Base-by-base conservation (phyloP, 2,888 invertebrate genomes). In the Penaeus monodon region DNA sequence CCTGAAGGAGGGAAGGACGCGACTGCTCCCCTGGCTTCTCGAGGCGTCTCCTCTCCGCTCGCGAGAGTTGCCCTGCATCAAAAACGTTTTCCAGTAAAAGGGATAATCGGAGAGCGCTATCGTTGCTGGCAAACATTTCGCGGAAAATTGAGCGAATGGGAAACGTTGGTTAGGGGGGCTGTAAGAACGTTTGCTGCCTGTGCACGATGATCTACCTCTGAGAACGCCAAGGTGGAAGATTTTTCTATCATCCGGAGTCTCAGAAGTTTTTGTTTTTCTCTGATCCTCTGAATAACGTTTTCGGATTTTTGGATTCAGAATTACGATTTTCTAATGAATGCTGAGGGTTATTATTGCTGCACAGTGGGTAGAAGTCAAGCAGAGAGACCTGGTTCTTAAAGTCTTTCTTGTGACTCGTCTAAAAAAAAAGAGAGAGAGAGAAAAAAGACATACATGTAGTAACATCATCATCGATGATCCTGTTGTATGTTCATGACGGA, bases 111-210 rank as follows among this genome's bases (percentile, higher is more conserved):
- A 66, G 82, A 82, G 86, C 81, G 82, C 78, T 86, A 70, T 86
- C 82, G 86, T 86, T 76, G 86, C 86, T 86, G 86, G 86, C 86
- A 86, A 86, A 86, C 86, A 86, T 86, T 86, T 86, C 86, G 82
- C 82, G 86, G 86, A 86, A 86, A 86, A 86, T 86, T 82, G 82
- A 86, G 78, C 78, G 86, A 86, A 86, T 86, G 86, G 86, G 73
- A 82, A 82, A 82, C 82, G 86, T 82, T 82, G 73, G 82, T 79
- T 82, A 86, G 86, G 66, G 57, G 84, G 57, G 81, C 82, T 85
- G 86, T 82, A 82, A 82, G 86, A 82, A 82, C 86, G 86, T 83
- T 86, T 38, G 64, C 33, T 86, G 86, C 78, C 86, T 33, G 63
- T 63, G 86, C 82, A 83, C 86, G 86, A 86, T 86, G 86, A 86